Base-by-base conservation (phyloP, 1,140 invertebrate species). In the Ostrea denselamellosa region DNA sequence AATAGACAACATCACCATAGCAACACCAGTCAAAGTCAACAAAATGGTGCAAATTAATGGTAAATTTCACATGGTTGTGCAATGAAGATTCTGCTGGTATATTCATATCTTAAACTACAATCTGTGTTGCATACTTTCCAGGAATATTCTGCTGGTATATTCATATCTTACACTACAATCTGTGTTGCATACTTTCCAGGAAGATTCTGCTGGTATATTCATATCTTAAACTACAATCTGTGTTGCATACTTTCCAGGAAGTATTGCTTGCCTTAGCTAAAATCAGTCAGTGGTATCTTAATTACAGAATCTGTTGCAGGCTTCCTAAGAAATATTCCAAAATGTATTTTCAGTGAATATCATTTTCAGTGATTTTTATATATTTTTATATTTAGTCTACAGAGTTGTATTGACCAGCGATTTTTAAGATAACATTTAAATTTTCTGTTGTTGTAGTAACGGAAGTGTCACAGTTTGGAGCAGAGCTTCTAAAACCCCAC, bases 401-500 rank as follows among this genome's bases (percentile, higher is more conserved):
- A 62, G 56, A 62, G 17, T 19, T 4, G 8, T 58, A 58, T 58
- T 62, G 17, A 62, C n/a, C n/a, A 19, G 19, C 19, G 56, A 19
- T 62, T 62, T 62, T 19, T 62, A n/a, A 62, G 56, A 17, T n/a
- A 19, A 19, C n/a, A 19, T 12, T 58, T 58, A 7, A 5, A 62
- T 19, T 62, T 62, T 62, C 5, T 19, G 8, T 62, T 62, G 17
- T 62, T 34, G 14, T 12, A 77, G 68, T 77, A 4, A 34, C 28
- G 17, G 68, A 77, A 28, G 25, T 77, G 10, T 22, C 12, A 10
- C 68, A 77, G 28, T 77, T 77, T 77, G 68, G 68, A 77, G 68
- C 96, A 87, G 95, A 95, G 83, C 96, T 98, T 85, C 92, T 98
- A 3, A 91, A 97, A 14, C 97, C 97, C 0, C 96, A 98, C 92